A percentile compares a stretch with the other conserved stretches of the same genome.
Evolutionary conservation across 2,888 invertebrate genomes (phyloP).

Genomic region (Agonum fuliginosum): DNA sequence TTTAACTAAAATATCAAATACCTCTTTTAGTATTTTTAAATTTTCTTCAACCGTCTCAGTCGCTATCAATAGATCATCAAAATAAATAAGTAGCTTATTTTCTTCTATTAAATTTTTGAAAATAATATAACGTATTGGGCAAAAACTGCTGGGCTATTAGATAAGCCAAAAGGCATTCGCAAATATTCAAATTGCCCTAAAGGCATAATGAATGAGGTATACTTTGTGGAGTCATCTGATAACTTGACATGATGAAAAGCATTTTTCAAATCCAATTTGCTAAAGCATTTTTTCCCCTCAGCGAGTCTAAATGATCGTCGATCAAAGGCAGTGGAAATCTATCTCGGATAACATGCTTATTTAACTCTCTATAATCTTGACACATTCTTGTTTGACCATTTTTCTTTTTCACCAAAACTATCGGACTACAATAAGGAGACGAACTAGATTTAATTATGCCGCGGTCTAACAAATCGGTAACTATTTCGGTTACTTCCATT

Average conservation of each 20-base stretch:
- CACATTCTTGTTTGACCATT: too few species aligned
- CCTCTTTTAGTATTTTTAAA: slow-evolving; percentile 61
- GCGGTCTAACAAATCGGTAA: too few species aligned
- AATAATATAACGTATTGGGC: slow-evolving; percentile 61
- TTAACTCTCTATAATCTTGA: too few species aligned
- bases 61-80: slow-evolving; percentile 64
- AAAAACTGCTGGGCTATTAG: slow-evolving; percentile 63
- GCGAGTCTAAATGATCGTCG: slow-evolving; percentile 65
- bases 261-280: slow-evolving; percentile 66
- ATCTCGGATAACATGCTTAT: too few species aligned
- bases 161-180: slow-evolving; percentile 67
- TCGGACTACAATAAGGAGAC: too few species aligned
- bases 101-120: slow-evolving; percentile 61
- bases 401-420: too few species aligned
- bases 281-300: slow-evolving; percentile 64
- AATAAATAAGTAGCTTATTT: slow-evolving; percentile 61
- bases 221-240: slow-evolving; percentile 59
- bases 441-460: too few species aligned
- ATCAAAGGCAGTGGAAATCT: slow-evolving; percentile 64
- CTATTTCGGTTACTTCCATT: too few species aligned
- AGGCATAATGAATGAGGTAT: slow-evolving; percentile 66
- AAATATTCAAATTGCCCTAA: slow-evolving; percentile 66
- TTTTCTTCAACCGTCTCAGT: slow-evolving; percentile 62
- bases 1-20: slow-evolving; percentile 57
- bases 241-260: slow-evolving; percentile 66